A percentile compares a stretch with the other conserved stretches of the same genome.
phyloP scores from a whole-genome alignment of 2,797 vertebrate genomes.

The Acipenser transmontanus region DNA sequence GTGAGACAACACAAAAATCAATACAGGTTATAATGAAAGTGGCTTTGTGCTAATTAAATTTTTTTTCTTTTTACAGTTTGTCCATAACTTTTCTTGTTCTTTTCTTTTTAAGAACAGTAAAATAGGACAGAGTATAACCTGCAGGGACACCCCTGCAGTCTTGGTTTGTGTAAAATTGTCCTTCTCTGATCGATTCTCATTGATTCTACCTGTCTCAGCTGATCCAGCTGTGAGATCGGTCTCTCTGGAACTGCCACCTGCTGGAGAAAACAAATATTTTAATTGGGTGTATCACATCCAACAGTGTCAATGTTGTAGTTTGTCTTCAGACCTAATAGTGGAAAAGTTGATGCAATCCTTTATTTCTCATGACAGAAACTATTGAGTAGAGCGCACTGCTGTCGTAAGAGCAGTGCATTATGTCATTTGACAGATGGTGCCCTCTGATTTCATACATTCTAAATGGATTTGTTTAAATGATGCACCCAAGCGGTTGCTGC shows the following conservation, averaged over 20 bases:
- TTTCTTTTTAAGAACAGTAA: conserved; percentile 10
- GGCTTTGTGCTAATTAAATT: conserved; percentile 1
- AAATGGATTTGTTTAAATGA: not conserved
- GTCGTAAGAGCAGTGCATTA: too few relatives aligned
- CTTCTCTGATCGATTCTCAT: conserved; percentile 44
- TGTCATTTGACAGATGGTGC: too few relatives aligned
- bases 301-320: conserved; percentile 28
- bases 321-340: conserved; percentile 21
- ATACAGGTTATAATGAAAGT: conserved; percentile 11
- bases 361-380: too few relatives aligned
- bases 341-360: too few relatives aligned
- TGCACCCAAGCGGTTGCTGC: not conserved
- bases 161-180: conserved; percentile 34
- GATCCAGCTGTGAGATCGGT: conserved; percentile 29
- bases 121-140: not conserved
- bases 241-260: conserved; percentile 29
- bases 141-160: conserved; percentile 1
- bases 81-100: conserved; percentile 1
- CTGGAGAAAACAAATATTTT: conserved; percentile 43
- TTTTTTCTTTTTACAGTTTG: not conserved
- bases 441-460: too few relatives aligned
- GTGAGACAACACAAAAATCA: not conserved
- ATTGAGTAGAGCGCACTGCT: too few relatives aligned
- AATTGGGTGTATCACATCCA: conserved; percentile 28
- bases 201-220: conserved; percentile 41